Evolutionary conservation across 2,888 invertebrate genomes (phyloP), one percentile per base, ranked within the genome.

Genomic region (Cosmia pyralina): DNA sequence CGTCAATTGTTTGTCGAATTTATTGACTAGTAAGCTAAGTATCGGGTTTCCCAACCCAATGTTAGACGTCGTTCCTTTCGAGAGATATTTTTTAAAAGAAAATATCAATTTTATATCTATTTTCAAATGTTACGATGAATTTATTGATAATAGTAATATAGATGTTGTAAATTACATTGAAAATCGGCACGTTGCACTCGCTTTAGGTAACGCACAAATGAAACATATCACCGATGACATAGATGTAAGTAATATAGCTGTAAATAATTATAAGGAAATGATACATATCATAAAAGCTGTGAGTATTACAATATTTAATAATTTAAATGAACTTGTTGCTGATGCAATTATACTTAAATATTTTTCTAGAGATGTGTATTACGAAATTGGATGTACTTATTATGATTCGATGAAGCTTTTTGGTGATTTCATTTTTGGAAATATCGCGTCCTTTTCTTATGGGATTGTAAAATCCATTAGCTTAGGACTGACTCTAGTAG

Each of bases 321-420:
- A 94, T 94, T 93, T 93, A 92, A 95, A 94, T 93, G 91, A 92
- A 94, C 94, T 94, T 91, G 94, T 96, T 95, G 95, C 94, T 92
- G 90, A 94, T 92, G 95, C 93, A 92, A 93, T 94, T 92, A 93
- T 94, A 96, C 93, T 92, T 95, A 95, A 95, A 96, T 96, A 96
- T 96, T 96, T 96, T 96, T 96, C 96, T 96, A 96, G 96, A 92
- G 93, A 96, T 93, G 94, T 96, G 94, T 96, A 94, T 95, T 93
- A 94, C 88, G 91, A 93, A 92, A 94, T 93, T 94, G 93, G 89
- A 92, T 93, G 92, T 94, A 92, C 92, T 93, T 90, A 90, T 91
- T 90, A 88, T 89, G 89, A 92, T 92, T 93, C 92, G 88, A 91
- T 90, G 88, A 94, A 92, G 96, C 96, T 96, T 96, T 94, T 94